Evolutionary conservation across 2,888 invertebrate species (phyloP).

Genomic region (Halictus ligatus): DNA sequence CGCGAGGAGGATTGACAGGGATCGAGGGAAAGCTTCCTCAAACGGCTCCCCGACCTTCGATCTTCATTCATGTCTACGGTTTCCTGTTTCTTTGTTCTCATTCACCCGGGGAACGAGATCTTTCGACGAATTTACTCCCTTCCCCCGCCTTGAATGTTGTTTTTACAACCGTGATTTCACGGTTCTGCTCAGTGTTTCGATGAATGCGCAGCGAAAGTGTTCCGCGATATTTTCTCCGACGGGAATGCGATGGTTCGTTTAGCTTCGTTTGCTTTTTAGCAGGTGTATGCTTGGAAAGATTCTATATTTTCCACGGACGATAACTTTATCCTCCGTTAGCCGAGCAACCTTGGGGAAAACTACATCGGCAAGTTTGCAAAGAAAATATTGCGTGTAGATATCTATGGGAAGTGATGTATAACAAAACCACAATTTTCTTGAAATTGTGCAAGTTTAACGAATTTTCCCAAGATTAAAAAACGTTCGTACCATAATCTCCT

Average conservation of each 20-base stretch:
- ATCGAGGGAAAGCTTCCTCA: constrained; percentile 30
- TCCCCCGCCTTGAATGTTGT: background rate
- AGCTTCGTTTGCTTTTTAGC: background rate
- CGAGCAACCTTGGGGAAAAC: background rate
- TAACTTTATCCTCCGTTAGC: background rate
- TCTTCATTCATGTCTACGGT: constrained; percentile 17
- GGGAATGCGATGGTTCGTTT: constrained; percentile 7
- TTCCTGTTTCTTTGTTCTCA: constrained; percentile 36
- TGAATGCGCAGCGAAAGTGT: constrained; percentile 46
- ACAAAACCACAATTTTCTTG: too few species aligned
- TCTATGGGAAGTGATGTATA: too few species aligned
- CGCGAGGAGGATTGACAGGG: background rate
- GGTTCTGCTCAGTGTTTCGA: constrained; percentile 17
- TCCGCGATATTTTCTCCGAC: constrained; percentile 16
- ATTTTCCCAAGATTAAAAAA: too few species aligned
- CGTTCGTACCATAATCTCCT: too few species aligned
- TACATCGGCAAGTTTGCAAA: background rate
- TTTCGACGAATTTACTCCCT: background rate
- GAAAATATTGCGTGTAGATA: background rate
- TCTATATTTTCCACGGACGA: background rate
- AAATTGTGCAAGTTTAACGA: too few species aligned
- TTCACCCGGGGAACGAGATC: background rate
- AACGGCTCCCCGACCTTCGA: constrained; percentile 28
- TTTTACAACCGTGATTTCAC: constrained; percentile 26
- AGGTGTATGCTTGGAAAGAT: background rate